Conservation (phyloP, 2,888 invertebrate species). For the Ernsta delagoae region DNA sequence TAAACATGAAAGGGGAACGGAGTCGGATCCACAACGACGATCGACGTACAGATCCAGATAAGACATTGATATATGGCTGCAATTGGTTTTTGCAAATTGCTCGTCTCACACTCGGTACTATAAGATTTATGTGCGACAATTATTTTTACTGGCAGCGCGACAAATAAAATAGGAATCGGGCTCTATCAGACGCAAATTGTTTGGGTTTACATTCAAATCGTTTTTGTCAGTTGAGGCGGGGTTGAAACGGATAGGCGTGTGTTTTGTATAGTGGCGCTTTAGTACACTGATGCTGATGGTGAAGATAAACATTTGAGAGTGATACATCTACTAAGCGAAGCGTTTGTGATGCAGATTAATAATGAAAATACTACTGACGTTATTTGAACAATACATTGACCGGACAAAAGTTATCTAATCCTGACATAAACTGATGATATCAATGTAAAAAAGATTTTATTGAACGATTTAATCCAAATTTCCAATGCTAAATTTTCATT, state of each 20-base stretch:
- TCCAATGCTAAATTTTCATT: too few species aligned
- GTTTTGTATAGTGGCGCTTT: neutral
- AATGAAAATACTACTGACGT: too few species aligned
- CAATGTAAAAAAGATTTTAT: too few species aligned
- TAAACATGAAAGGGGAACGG: slow-evolving; percentile 40
- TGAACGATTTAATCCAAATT: too few species aligned
- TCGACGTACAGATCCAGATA: slow-evolving; percentile 67
- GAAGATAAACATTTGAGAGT: too few species aligned
- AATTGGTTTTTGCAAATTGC: slow-evolving; percentile 79
- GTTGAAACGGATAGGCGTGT: neutral
- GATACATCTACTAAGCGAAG: too few species aligned
- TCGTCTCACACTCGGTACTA: slow-evolving; percentile 52
- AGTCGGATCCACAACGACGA: slow-evolving; percentile 56
- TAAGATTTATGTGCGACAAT: slow-evolving; percentile 68
- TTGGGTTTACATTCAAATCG: slow-evolving; percentile 30
- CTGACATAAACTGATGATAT: too few species aligned
- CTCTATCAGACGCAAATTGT: slow-evolving; percentile 34
- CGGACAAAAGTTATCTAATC: too few species aligned
- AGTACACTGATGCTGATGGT: too few species aligned
- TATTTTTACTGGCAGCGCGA: slow-evolving; percentile 52
- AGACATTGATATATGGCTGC: slow-evolving; percentile 74
- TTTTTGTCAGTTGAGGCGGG: slow-evolving; percentile 25
- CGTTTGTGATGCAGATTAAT: too few species aligned
- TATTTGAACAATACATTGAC: too few species aligned
- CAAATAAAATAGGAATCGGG: slow-evolving; percentile 30